Percentiles rank a stretch among this genome's conserved stretches.
Conservation (phyloP, 2,888 invertebrate species). For the Dichetophora obliterata region DNA sequence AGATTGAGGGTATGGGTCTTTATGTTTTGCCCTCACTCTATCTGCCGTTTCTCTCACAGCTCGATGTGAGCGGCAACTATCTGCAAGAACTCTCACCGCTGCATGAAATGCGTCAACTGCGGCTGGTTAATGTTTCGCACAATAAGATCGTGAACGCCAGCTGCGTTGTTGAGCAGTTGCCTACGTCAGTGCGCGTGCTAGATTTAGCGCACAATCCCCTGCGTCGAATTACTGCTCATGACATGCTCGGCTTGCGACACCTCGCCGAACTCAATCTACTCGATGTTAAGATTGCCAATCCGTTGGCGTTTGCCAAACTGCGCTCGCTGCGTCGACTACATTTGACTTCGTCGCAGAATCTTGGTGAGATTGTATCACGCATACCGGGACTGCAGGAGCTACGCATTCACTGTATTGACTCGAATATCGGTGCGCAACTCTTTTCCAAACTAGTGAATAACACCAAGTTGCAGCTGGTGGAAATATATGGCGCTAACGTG, state of each 20-base stretch:
- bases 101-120: slow-evolving; percentile 78
- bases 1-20: slow-evolving; percentile 82
- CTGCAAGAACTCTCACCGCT: slow-evolving; percentile 80
- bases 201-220: slow-evolving; percentile 88
- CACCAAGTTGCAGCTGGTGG: slow-evolving; percentile 83
- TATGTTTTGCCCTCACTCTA: slow-evolving; percentile 82
- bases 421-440: slow-evolving; percentile 80
- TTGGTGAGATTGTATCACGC: slow-evolving; percentile 80
- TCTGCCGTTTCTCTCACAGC: slow-evolving; percentile 81
- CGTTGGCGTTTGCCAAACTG: slow-evolving; percentile 80
- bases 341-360: slow-evolving; percentile 79
- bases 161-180: slow-evolving; percentile 80
- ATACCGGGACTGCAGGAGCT: slow-evolving; percentile 82
- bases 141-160: slow-evolving; percentile 84
- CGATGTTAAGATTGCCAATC: slow-evolving; percentile 80
- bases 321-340: slow-evolving; percentile 82
- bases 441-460: slow-evolving; percentile 78
- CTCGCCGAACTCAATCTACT: slow-evolving; percentile 82
- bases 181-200: slow-evolving; percentile 80
- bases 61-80: slow-evolving; percentile 85
- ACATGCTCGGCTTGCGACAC: slow-evolving; percentile 72
- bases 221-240: slow-evolving; percentile 77
- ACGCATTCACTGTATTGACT: slow-evolving; percentile 82
- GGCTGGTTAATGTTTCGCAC: slow-evolving; percentile 81
- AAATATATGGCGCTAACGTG: slow-evolving; percentile 83